Conservation (phyloP, 2,888 invertebrate species). For the Tyria jacobaeae region DNA sequence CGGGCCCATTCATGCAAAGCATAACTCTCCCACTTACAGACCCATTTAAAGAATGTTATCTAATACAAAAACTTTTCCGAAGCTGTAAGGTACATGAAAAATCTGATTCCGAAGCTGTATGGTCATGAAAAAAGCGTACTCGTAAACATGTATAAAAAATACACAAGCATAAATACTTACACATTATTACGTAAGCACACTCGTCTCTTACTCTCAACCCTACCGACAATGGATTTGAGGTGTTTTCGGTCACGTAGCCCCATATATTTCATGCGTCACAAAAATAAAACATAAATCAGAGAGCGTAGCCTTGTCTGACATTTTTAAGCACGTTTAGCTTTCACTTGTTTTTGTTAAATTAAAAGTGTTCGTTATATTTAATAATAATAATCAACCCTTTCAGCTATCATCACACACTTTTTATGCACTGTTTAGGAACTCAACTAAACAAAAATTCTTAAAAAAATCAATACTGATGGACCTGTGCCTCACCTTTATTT, state of each 20-base stretch:
- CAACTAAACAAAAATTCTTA: neutral
- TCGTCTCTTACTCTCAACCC: slow-evolving; percentile 18
- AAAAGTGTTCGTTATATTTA: slow-evolving; percentile 20
- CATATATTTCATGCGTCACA: slow-evolving; percentile 47
- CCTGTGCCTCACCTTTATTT: too few relatives aligned
- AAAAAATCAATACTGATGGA: neutral
- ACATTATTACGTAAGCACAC: slow-evolving; percentile 13
- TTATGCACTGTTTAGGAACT: neutral
- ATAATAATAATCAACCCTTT: slow-evolving; percentile 17
- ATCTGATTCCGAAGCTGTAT: too few relatives aligned
- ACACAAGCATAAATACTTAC: slow-evolving; percentile 1
- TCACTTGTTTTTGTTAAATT: slow-evolving; percentile 36
- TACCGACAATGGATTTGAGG: slow-evolving; percentile 42
- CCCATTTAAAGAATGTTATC: too few relatives aligned
- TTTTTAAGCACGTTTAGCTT: slow-evolving; percentile 42
- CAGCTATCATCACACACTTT: slow-evolving; percentile 12
- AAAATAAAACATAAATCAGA: slow-evolving; percentile 48
- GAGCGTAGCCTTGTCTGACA: slow-evolving; percentile 30
- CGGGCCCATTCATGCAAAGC: too few relatives aligned
- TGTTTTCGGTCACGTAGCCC: slow-evolving; percentile 35
- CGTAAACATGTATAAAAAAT: slow-evolving; percentile 1
- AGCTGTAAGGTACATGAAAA: neutral
- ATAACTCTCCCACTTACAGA: too few relatives aligned
- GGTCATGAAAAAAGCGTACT: neutral
- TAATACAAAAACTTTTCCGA: neutral